phyloP scores from a whole-genome alignment of 2,113 vertebrate species.

The Myiozetetes cayanensis region DNA sequence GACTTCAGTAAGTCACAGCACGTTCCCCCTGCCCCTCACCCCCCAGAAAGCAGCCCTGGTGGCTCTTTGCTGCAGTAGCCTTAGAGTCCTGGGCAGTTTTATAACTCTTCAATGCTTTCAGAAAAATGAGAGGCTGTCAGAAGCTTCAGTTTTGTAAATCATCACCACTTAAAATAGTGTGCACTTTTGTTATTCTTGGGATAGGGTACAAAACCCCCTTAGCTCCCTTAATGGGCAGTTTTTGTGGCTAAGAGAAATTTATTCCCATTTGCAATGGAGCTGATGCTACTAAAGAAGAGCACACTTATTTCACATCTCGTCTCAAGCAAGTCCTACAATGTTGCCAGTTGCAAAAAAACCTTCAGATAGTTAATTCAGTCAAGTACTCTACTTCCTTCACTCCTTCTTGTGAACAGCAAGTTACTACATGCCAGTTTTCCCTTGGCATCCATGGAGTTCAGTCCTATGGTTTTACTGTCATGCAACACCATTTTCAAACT shows the following conservation, averaged over 20 bases:
- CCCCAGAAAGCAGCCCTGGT: not conserved
- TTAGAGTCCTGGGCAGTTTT: not conserved
- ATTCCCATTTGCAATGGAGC: not conserved
- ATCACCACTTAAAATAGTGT: not conserved
- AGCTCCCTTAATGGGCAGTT: not conserved
- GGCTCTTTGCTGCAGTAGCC: not conserved
- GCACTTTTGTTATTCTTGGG: not conserved
- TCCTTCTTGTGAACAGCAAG: not conserved
- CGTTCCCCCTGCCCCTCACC: no score
- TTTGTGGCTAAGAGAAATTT: not conserved
- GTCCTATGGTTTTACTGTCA: not conserved
- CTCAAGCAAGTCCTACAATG: not conserved
- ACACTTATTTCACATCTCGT: not conserved
- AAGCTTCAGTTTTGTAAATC: not conserved
- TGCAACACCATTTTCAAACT: not conserved
- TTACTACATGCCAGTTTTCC: not conserved
- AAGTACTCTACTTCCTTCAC: not conserved
- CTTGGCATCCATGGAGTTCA: not conserved
- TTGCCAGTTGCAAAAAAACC: not conserved
- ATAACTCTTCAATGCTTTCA: not conserved
- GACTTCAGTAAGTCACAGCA: not conserved
- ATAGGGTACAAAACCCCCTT: not conserved
- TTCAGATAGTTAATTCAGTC: not conserved
- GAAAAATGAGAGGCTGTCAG: not conserved
- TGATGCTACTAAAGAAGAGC: not conserved